phyloP scores from a whole-genome alignment of 2,113 vertebrate species.

The Sigmodon hispidus region DNA sequence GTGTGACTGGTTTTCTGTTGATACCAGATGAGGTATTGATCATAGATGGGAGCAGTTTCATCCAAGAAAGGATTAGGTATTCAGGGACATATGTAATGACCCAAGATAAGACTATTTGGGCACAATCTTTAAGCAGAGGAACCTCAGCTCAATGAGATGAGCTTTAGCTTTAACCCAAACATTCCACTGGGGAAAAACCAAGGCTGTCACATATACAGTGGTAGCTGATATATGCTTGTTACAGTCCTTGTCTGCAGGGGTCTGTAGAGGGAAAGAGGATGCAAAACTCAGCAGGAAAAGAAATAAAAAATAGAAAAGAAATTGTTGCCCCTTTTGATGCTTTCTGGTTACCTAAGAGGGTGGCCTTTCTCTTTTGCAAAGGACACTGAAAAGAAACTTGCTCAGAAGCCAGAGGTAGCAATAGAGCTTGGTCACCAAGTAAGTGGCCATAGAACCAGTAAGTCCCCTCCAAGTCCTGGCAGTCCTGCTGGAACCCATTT shows the following conservation, averaged over 20 bases:
- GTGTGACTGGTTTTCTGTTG: not conserved
- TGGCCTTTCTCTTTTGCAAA: not conserved
- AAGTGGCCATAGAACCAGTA: not conserved
- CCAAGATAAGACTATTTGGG: not conserved
- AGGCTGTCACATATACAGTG: not conserved
- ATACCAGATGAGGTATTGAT: not conserved
- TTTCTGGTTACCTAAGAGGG: not conserved
- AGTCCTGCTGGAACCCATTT: not conserved
- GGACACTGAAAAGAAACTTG: not conserved
- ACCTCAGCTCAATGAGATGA: not conserved
- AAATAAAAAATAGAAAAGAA: no score
- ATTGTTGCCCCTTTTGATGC: no score
- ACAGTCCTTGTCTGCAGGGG: not conserved
- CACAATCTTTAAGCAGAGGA: not conserved
- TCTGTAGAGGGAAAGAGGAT: not conserved
- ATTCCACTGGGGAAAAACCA: not conserved
- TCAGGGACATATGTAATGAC: not conserved
- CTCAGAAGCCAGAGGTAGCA: not conserved
- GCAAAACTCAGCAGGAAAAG: no score
- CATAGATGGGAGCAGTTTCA: not conserved
- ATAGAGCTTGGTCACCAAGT: no score
- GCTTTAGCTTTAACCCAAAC: no score
- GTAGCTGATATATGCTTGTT: not conserved
- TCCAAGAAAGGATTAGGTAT: not conserved
- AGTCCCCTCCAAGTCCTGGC: not conserved